Evolutionary conservation across 35 echinoderm and acorn worm species (phyloP), one percentile per base, ranked within the genome.

Genomic region (Stichopus chloronotus): DNA sequence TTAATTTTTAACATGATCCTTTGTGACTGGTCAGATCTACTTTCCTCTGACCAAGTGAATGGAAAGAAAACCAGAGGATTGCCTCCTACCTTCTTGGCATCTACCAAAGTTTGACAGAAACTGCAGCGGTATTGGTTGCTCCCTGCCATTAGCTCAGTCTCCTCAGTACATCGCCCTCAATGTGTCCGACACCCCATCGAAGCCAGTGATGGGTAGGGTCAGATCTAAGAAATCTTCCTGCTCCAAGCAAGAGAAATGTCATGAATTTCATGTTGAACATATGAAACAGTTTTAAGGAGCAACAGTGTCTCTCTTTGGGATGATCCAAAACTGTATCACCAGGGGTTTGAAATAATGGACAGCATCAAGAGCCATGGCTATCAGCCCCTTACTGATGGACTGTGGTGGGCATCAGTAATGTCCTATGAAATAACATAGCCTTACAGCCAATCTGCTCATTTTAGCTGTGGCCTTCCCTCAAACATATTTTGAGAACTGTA

Each of bases 171-270:
- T 91, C 17, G 95, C 78, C 14, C 87, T 93, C 5, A 99, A 86
- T 5, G 92, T 92, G 11, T 99, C 97, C 2, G 80, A 25, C 25
- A 99, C 94, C 5, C 97, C 92, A 17, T 60, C 58, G 55, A 87
- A 96, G 11, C 92, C 58, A 4, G 93, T 95, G 2, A 99, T 93
- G 55, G 97, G 93, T 8, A 96, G 71, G 8, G 97, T 99, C 76
- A 99, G 85, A 85, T 96, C 97, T 16, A 99, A 77, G 71, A 99
- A 99, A 56, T 99, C 95, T 57, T 96, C 97, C 97, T 99, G 23
- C 58, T 91, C 82, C 55, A 83, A 13, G 25, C n/a, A 22, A 87
- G 43, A 90, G 56, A 77, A 86, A 72, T 93, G n/a, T 63, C 0
- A 87, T 72, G 1, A 14, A 88, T 52, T 52, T 43, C 1, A 43